Conservation (phyloP, 2,797 vertebrate genomes). For the Crenuchus spilurus region DNA sequence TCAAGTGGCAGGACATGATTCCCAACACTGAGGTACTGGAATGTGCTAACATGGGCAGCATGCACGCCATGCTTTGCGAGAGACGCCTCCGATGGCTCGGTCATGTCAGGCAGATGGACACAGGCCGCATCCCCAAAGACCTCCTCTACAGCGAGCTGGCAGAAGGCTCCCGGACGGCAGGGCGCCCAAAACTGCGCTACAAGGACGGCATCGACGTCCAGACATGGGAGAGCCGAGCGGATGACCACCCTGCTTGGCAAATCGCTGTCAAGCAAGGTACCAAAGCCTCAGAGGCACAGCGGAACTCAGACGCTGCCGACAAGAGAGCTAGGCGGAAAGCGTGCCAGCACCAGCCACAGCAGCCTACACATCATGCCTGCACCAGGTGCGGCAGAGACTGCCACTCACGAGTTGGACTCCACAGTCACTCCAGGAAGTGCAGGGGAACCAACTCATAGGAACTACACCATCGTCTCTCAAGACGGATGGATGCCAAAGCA, state of each 20-base stretch:
- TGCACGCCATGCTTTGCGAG: background rate
- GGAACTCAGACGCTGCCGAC: background rate
- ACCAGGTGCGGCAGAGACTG: background rate
- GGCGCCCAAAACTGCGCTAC: background rate
- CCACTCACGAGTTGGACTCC: too few relatives aligned
- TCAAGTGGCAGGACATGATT: slow-evolving; percentile 1
- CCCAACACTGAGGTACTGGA: background rate
- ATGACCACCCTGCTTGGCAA: background rate
- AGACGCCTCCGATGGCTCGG: background rate
- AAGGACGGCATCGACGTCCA: background rate
- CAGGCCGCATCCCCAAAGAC: background rate
- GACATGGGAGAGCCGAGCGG: background rate
- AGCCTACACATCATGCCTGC: too few relatives aligned
- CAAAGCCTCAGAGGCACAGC: too few relatives aligned
- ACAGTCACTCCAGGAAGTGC: background rate
- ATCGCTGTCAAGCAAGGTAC: background rate
- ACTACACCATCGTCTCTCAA: background rate
- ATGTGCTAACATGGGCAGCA: background rate
- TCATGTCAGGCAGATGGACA: background rate
- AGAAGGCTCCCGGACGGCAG: background rate
- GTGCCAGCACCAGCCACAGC: slow-evolving; percentile 1
- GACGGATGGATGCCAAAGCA: background rate
- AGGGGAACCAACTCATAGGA: background rate
- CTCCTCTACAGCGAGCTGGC: background rate
- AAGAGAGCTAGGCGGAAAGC: background rate